These are phyloP conservation scores for Drosophila meridionalis DNA, from an alignment of 2,888 invertebrate species.

Conservation along the genomic window DNA sequence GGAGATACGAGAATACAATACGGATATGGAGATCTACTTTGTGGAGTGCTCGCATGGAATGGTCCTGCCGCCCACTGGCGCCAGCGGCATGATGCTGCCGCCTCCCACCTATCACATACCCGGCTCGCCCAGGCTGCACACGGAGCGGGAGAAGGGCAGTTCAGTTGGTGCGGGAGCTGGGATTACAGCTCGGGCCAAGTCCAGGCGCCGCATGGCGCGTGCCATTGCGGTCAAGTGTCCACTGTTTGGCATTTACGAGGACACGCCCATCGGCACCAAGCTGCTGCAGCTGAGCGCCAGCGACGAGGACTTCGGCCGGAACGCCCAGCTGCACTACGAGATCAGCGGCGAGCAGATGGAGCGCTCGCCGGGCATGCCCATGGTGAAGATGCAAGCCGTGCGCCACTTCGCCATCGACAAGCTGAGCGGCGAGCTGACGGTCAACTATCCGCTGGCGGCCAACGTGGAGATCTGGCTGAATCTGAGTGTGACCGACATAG, in stretches of 20 bases:
- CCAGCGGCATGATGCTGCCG: constrained; percentile 65
- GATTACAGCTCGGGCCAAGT: constrained; percentile 58
- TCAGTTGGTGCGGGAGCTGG: not conserved
- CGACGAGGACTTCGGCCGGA: constrained; percentile 90
- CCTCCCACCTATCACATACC: constrained; percentile 81
- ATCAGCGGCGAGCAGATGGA: constrained; percentile 89
- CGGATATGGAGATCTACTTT: constrained; percentile 86
- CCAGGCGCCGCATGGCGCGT: constrained; percentile 62
- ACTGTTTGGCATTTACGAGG: constrained; percentile 90
- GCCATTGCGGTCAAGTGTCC: constrained; percentile 85
- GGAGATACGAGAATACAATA: constrained; percentile 88
- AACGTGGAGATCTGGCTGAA: constrained; percentile 91
- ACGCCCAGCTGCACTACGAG: constrained; percentile 90
- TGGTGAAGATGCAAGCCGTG: constrained; percentile 76
- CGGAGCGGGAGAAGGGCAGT: constrained; percentile 47
- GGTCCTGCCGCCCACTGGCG: constrained; percentile 49
- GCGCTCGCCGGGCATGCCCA: constrained; percentile 84
- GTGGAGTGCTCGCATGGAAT: constrained; percentile 78
- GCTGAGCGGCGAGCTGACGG: constrained; percentile 90
- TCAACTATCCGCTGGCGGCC: constrained; percentile 89
- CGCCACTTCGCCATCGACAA: constrained; percentile 90
- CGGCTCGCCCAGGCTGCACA: constrained; percentile 81
- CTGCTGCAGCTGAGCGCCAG: constrained; percentile 89
- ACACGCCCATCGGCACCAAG: constrained; percentile 89
- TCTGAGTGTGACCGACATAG: constrained; percentile 91